Base-by-base conservation (phyloP, 2,113 vertebrate species). In the Pluvianellus socialis region DNA sequence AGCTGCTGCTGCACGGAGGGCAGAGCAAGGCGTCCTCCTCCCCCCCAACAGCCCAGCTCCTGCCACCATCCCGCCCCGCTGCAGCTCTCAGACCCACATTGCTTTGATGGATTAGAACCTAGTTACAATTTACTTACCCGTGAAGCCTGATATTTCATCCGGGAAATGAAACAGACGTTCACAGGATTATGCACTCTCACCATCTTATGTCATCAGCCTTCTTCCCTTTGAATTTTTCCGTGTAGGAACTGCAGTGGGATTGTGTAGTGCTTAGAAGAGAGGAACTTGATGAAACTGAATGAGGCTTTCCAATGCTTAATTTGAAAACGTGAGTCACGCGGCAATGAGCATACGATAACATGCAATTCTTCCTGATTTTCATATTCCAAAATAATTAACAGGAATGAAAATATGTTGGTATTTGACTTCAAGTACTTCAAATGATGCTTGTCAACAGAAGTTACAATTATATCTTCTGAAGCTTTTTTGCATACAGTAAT, bases 81-180 rank as follows among this genome's bases (percentile, higher is more conserved):
- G 15, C 70, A 62, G 87, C 81, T 73, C 82, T 85, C 92, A 79
- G 24, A 53, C 42, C 62, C 0, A 0, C 1, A 0, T 70, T 33
- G n/a, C 47, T 92, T 79, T 95, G 92, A 90, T 62, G 82, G 71
- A 93, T 96, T 92, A 80, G 80, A 92, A 55, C 75, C 47, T 24
- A 9, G 26, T 22, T 73, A 88, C 88, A 77, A 96, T 88, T 88
- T 92, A 83, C 49, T 92, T 88, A 86, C 44, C 75, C 2, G 0
- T 28, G 9, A 47, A 95, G 52, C 59, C 42, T 86, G 88, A 52
- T 65, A 70, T 67, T 90, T 95, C 55, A 55, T 62, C 32, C 0
- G 3, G 74, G 74, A 86, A 95, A 86, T 73, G 67, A 90, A 92
- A 70, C 28, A 66, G 79, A 74, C 53, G 19, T 79, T 88, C 63